Base-by-base conservation (phyloP, 2,113 vertebrate genomes). In the Macaca mulatta region DNA sequence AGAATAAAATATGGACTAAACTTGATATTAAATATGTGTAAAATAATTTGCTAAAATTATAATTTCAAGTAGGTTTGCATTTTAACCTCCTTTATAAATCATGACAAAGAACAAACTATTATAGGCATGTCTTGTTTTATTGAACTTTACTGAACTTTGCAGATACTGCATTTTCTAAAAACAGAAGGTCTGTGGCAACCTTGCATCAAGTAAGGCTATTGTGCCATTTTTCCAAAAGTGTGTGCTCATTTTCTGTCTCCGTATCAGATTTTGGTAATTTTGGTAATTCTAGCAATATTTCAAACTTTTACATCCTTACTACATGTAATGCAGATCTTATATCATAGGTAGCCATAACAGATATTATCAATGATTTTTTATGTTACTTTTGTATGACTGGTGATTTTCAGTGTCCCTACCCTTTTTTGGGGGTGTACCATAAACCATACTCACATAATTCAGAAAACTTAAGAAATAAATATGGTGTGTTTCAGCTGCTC, bases 1-100 rank as follows among this genome's bases (percentile, higher is more conserved):
- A 69, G 20, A 90, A 10, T 16, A 89, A 94, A 81, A 90, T 10
- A 59, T 18, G 14, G 38, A 81, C 17, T 45, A 67, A 91, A 96
- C 59, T 3, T 64, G 12, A 45, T 91, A 23, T 89, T 81, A 57
- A 83, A 88, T 70, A 57, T 70, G 6, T 38, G 50, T 90, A 72
- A 94, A 98, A 85, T 70, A 67, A 94, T 8, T 77, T 74, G 90
- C 25, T 67, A 87, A 90, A 83, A 59, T 91, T 14, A 90, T 82
- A 10, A 86, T 32, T 85, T 91, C 67, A 90, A 77, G 6, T 7
- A 18, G 50, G 27, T 84, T 74, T 90, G 67, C 70, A 32, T 69
- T 82, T 83, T 90, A 77, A 79, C 17, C 35, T 86, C 77, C 22
- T 80, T 97, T 48, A 75, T 50, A 94, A 78, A 40, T 12, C 78